A percentile compares a stretch with the other conserved stretches of the same genome.
These are phyloP conservation scores for Trichonephila clavipes DNA, from an alignment of 1,140 invertebrate species.

Conservation along the genomic window DNA sequence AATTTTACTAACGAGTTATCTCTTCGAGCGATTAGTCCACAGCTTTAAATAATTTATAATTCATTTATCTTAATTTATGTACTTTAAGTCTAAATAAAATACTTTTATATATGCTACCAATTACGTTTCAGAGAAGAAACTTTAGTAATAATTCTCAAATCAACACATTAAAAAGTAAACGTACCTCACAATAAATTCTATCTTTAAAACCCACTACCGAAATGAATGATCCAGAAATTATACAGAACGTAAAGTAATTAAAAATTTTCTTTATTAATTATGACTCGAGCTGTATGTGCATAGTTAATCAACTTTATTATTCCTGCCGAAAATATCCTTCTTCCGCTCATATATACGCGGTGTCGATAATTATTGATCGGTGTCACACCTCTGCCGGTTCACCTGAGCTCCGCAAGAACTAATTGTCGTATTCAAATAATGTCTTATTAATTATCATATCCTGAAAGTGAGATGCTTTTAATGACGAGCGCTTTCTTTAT, in stretches of 20 bases:
- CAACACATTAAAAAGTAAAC: too few relatives aligned
- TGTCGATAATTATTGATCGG: conserved; percentile 20
- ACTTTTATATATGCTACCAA: not conserved
- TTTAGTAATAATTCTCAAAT: not conserved
- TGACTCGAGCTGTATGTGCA: not conserved
- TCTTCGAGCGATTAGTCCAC: too few relatives aligned
- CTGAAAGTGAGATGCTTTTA: not conserved
- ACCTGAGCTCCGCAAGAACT: not conserved
- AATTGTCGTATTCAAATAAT: conserved; percentile 17
- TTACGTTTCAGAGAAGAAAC: not conserved
- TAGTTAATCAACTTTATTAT: not conserved
- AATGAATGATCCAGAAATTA: not conserved
- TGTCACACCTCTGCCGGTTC: not conserved
- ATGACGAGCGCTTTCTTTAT: not conserved
- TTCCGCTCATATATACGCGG: not conserved
- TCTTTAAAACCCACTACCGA: not conserved
- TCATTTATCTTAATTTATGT: too few relatives aligned
- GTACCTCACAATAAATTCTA: not conserved
- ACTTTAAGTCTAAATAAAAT: too few relatives aligned
- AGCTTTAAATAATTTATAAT: too few relatives aligned
- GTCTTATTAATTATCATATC: conserved; percentile 6
- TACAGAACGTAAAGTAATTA: not conserved
- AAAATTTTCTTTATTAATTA: not conserved
- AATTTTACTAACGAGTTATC: too few relatives aligned
- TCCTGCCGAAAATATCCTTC: not conserved